Conservation (phyloP, 2,797 vertebrate genomes). For the Enteromius anoplus region DNA sequence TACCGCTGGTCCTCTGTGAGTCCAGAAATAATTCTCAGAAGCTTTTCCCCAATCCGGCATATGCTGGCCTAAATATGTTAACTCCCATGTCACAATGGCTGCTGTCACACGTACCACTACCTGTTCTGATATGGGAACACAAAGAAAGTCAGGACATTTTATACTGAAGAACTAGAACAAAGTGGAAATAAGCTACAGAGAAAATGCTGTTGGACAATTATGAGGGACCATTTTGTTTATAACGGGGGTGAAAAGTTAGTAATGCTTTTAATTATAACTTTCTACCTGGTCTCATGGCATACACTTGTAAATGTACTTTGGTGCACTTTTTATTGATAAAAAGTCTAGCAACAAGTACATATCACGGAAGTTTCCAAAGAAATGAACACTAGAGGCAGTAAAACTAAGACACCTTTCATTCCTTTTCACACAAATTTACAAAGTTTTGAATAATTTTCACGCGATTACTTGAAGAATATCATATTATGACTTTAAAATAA, state of each 20-base stretch:
- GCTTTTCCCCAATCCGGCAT: slow-evolving; percentile 52
- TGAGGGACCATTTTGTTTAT: background rate
- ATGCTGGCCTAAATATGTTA: slow-evolving; percentile 63
- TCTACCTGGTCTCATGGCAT: too few species aligned
- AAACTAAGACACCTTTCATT: too few species aligned
- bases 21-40: slow-evolving; percentile 77
- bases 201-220: slow-evolving; percentile 4
- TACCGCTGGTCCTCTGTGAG: slow-evolving; percentile 77
- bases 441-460: too few species aligned
- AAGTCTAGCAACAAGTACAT: too few species aligned
- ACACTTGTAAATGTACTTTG: too few species aligned
- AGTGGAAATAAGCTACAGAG: slow-evolving; percentile 33
- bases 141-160: slow-evolving; percentile 32
- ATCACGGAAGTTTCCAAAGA: too few species aligned
- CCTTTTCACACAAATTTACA: too few species aligned
- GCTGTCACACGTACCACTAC: slow-evolving; percentile 55
- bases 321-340: too few species aligned
- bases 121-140: slow-evolving; percentile 46
- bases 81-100: slow-evolving; percentile 46
- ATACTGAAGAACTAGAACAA: slow-evolving; percentile 47
- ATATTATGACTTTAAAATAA: too few species aligned
- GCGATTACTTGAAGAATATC: too few species aligned
- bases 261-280: background rate
- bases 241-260: background rate
- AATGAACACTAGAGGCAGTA: too few species aligned